Base-by-base conservation (phyloP, 2,888 invertebrate genomes). In the Erebia epiphron region DNA sequence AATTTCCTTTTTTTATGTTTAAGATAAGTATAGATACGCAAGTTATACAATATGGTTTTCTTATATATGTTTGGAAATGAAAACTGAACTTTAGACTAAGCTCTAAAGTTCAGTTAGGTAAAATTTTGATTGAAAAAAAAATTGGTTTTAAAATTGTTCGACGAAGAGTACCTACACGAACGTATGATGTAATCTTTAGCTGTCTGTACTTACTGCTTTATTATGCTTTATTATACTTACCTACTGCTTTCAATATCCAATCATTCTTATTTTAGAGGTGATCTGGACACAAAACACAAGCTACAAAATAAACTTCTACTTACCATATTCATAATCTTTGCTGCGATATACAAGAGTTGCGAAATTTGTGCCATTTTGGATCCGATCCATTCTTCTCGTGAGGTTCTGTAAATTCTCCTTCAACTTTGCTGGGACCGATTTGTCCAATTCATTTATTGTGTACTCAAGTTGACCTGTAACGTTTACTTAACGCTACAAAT, bases 271-370 rank as follows among this genome's bases (percentile, higher is more conserved):
- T 61, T 69, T 35, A 68, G 54, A 67, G 60, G 41, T 64, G 54
- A 43, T 70, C 57, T 63, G 14, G 67, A 67, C 16, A 50, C 64
- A 60, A 50, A 11, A 16, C n/a, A 41, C 52, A 54, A 64, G 64
- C 18, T n/a, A 57, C 63, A 18, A 63, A 68, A 62, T 49, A 26
- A 58, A 81, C 85, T 68, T 21, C 1, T 9, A 62, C 46, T 62
- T 77, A 92, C 93, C 92, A 73, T 92, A 93, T 83, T 92, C 90
- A 73, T 92, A 93, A 74, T 93, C 93, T 79, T 92, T 92, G 73
- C 84, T 90, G 57, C 93, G 85, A 68, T 86, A 92, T 0, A 86
- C 84, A 18, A 92, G 76, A 61, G 79, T 86, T n/a, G 75, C 67
- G 16, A 77, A 69, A 71, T 89, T 86, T 0, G 87, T 86, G 46